These are phyloP conservation scores for Drosophila mimica DNA, from an alignment of 2,888 invertebrate species.

Conservation along the genomic window DNA sequence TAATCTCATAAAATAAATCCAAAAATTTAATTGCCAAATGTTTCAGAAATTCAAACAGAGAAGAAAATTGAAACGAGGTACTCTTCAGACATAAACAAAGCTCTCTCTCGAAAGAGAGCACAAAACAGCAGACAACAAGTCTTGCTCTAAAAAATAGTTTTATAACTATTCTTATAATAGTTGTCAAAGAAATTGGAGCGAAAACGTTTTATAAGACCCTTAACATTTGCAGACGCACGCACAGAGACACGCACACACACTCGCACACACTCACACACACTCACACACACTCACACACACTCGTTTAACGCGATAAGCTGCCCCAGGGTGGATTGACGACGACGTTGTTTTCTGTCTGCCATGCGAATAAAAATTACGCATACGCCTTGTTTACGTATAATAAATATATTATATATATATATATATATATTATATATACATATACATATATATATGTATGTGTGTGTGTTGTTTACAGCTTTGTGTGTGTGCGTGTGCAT, in stretches of 20 bases:
- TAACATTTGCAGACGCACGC: slow-evolving; percentile 7
- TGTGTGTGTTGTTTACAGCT: slow-evolving; percentile 28
- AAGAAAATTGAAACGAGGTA: not conserved
- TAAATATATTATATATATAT: slow-evolving; percentile 14
- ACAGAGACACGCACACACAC: slow-evolving; percentile 1
- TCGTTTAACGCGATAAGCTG: slow-evolving; percentile 69
- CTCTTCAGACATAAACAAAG: not conserved
- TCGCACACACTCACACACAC: slow-evolving; percentile 17
- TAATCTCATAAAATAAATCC: not conserved
- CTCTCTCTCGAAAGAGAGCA: not conserved
- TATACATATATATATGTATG: slow-evolving; percentile 3
- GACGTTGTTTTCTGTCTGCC: slow-evolving; percentile 48
- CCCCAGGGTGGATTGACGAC: slow-evolving; percentile 50
- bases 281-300: not conserved
- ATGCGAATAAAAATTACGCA: slow-evolving; percentile 76
- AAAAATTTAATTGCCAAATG: not conserved
- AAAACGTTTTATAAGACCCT: slow-evolving; percentile 42
- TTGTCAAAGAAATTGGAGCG: slow-evolving; percentile 19
- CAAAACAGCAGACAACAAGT: too few relatives aligned
- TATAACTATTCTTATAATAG: not conserved
- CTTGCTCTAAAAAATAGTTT: not conserved
- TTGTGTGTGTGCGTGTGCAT: slow-evolving; percentile 24
- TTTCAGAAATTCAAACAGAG: not conserved
- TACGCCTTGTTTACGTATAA: slow-evolving; percentile 58
- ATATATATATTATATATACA: slow-evolving; percentile 21